Evolutionary conservation across 2,797 vertebrate genomes (phyloP).

Genomic region (Melanotaenia pygmaea): DNA sequence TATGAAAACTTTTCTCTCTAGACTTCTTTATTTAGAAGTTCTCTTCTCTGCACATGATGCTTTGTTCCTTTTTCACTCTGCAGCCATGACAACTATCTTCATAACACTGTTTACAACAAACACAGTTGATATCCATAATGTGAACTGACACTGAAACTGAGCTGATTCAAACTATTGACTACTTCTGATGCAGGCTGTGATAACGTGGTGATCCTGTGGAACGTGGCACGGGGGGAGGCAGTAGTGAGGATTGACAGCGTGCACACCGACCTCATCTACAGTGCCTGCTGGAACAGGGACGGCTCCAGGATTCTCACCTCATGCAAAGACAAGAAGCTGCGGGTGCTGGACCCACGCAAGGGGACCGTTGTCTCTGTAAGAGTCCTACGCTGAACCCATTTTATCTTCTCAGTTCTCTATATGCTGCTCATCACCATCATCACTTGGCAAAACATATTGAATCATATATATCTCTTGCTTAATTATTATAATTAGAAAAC

Average conservation of each 20-base stretch:
- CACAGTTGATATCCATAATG: not conserved
- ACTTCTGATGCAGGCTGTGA: conserved; percentile 84
- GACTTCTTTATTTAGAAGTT: conserved; percentile 1
- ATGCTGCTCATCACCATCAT: not conserved
- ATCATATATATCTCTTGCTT: not conserved
- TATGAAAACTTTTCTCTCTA: not conserved
- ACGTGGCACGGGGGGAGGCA: conserved; percentile 83
- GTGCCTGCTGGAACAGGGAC: conserved; percentile 88
- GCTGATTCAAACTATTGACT: not conserved
- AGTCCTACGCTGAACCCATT: not conserved
- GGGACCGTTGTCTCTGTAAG: conserved; percentile 84
- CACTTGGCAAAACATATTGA: no score
- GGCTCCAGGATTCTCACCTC: conserved; percentile 88
- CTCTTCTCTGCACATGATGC: not conserved
- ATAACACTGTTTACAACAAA: not conserved
- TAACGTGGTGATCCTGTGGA: conserved; percentile 90
- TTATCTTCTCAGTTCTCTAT: not conserved
- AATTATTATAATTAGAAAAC: not conserved
- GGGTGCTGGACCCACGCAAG: conserved; percentile 87
- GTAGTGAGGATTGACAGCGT: conserved; percentile 83
- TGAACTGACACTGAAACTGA: no score
- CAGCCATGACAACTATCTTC: not conserved
- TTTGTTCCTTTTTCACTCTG: conserved; percentile 3
- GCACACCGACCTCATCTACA: conserved; percentile 90
- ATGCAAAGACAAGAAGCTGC: conserved; percentile 89